Percentiles rank a stretch among this genome's conserved stretches.
These are phyloP conservation scores for Orestias chungarensis DNA, from an alignment of 2,797 vertebrate genomes.

Conservation along the genomic window DNA sequence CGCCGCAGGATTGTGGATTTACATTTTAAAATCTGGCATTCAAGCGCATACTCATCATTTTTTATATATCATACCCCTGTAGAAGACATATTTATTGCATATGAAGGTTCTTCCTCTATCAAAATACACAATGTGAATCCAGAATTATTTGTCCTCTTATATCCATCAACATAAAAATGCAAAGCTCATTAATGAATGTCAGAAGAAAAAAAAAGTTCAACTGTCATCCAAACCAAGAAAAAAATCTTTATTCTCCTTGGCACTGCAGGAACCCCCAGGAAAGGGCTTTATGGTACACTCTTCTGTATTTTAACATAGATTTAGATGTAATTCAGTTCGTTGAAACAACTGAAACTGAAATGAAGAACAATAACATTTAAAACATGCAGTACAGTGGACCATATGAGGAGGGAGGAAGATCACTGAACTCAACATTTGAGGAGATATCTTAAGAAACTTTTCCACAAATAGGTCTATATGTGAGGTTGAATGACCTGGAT, in stretches of 20 bases:
- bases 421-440: slow-evolving; percentile 22
- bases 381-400: background rate
- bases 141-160: background rate
- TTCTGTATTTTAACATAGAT: slow-evolving; percentile 1
- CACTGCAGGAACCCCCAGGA: background rate
- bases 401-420: background rate
- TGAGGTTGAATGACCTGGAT: slow-evolving; percentile 38
- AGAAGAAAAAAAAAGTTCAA: background rate
- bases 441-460: slow-evolving; percentile 31
- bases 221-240: background rate
- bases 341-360: background rate
- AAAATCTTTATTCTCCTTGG: background rate
- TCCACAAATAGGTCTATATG: slow-evolving; percentile 46
- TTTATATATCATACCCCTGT: slow-evolving; percentile 10
- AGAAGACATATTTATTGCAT: slow-evolving; percentile 30
- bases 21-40: background rate
- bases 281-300: background rate
- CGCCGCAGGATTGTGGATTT: background rate
- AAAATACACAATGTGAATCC: slow-evolving; percentile 9
- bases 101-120: slow-evolving; percentile 18
- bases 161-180: background rate
- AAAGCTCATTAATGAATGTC: background rate
- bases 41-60: background rate
- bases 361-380: background rate
- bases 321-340: background rate